A percentile compares a stretch with the other conserved stretches of the same genome.
Evolutionary conservation across 2,797 vertebrate genomes (phyloP).

Genomic region (Parauchenoglanis punctatus): DNA sequence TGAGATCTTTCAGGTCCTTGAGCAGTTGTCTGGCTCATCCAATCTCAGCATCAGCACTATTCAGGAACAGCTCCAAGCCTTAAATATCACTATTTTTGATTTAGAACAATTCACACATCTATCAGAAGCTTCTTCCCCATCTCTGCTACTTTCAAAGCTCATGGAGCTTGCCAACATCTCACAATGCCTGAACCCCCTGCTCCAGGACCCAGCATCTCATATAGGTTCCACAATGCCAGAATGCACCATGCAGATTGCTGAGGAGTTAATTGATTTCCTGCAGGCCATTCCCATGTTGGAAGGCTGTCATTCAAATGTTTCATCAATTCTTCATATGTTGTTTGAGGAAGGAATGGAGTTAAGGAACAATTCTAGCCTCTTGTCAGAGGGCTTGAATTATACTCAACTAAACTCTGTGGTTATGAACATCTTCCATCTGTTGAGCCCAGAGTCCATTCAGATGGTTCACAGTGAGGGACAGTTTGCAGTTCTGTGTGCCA

Average conservation of each 20-base stretch:
- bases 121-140: constrained; percentile 56
- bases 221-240: constrained; percentile 11
- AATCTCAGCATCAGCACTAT: constrained; percentile 61
- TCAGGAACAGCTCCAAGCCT: constrained; percentile 63
- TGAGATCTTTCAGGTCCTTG: constrained; percentile 66
- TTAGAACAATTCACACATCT: constrained; percentile 62
- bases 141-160: constrained; percentile 61
- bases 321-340: constrained; percentile 57
- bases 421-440: constrained; percentile 62
- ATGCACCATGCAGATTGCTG: constrained; percentile 66
- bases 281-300: constrained; percentile 41
- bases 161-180: constrained; percentile 53
- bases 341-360: constrained; percentile 56
- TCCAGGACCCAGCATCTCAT: not conserved
- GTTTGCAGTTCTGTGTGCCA: constrained; percentile 56
- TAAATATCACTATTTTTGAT: constrained; percentile 69
- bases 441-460: constrained; percentile 61
- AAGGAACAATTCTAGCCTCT: constrained; percentile 42
- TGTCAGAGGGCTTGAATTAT: constrained; percentile 41
- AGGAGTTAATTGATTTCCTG: constrained; percentile 61
- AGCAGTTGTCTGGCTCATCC: constrained; percentile 55
- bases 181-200: constrained; percentile 67
- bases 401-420: constrained; percentile 52
- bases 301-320: constrained; percentile 47
- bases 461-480: constrained; percentile 52